Evolutionary conservation across 2,797 vertebrate species (phyloP).

Genomic region (Pitangus sulphuratus): DNA sequence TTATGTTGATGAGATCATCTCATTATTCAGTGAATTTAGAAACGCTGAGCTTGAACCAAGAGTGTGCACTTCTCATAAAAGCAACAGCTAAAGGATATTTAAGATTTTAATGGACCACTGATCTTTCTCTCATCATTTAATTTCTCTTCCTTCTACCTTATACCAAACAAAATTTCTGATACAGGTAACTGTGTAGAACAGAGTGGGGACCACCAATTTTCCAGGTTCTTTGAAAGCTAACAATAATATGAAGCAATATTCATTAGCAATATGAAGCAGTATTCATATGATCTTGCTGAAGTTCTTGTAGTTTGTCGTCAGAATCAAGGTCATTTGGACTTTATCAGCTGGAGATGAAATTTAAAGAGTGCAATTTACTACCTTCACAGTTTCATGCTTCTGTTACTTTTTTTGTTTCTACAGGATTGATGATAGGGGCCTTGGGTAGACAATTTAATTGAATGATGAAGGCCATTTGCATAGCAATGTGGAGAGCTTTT

Average conservation of each 20-base stretch:
- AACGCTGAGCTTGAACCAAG: background rate
- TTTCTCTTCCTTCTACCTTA: background rate
- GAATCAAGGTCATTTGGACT: slow-evolving; percentile 46
- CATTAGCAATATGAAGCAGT: background rate
- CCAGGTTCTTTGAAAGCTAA: background rate
- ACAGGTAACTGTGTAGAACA: background rate
- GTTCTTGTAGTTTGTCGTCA: background rate
- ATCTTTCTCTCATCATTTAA: background rate
- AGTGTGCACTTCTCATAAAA: background rate
- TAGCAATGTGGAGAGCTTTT: background rate
- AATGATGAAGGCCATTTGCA: slow-evolving; percentile 28
- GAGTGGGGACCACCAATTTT: background rate
- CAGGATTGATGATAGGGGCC: slow-evolving; percentile 45
- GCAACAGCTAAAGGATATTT: background rate
- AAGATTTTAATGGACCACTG: background rate
- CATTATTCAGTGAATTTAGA: background rate
- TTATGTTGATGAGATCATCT: background rate
- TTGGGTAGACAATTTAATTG: slow-evolving; percentile 53
- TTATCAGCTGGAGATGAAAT: slow-evolving; percentile 38
- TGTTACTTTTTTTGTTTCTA: slow-evolving; percentile 13
- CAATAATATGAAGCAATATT: background rate
- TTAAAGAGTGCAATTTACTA: slow-evolving; percentile 50
- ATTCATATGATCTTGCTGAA: background rate
- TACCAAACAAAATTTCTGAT: background rate
- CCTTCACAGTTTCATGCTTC: background rate